phyloP scores from a whole-genome alignment of 2,797 vertebrate species.

The Eupleurogrammus muticus region DNA sequence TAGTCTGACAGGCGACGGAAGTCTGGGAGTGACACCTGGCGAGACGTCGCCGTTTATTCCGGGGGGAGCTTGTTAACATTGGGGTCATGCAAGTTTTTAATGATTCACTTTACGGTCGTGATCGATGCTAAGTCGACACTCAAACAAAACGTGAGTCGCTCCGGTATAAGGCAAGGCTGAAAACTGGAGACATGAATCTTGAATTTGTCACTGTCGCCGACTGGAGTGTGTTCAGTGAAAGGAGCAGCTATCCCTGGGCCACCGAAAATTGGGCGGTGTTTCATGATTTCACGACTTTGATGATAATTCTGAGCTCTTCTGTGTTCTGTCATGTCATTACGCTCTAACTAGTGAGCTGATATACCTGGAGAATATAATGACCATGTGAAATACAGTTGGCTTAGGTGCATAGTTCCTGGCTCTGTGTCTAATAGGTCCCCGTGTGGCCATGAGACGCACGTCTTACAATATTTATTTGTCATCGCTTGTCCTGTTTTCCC shows the following conservation, averaged over 20 bases:
- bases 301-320: constrained; percentile 16
- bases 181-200: constrained; percentile 1
- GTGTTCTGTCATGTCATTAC: constrained; percentile 32
- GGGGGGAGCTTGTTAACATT: constrained; percentile 53
- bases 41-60: constrained; percentile 29
- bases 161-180: neutral
- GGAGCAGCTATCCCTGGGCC: neutral
- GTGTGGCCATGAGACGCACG: constrained; percentile 52
- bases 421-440: constrained; percentile 61
- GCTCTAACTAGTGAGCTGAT: constrained; percentile 32
- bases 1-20: constrained; percentile 35
- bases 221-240: constrained; percentile 11
- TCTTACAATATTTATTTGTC: constrained; percentile 55
- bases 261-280: constrained; percentile 12
- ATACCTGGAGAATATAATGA: constrained; percentile 52
- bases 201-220: constrained; percentile 4
- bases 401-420: constrained; percentile 40
- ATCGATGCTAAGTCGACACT: constrained; percentile 23
- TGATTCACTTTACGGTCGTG: constrained; percentile 31
- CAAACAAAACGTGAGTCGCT: constrained; percentile 9
- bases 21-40: constrained; percentile 24
- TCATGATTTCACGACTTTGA: too few species aligned
- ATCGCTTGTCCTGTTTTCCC: constrained; percentile 27
- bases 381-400: constrained; percentile 44
- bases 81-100: constrained; percentile 16